phyloP scores from a whole-genome alignment of 2,888 invertebrate genomes.

The Dinocampus coccinellae region DNA sequence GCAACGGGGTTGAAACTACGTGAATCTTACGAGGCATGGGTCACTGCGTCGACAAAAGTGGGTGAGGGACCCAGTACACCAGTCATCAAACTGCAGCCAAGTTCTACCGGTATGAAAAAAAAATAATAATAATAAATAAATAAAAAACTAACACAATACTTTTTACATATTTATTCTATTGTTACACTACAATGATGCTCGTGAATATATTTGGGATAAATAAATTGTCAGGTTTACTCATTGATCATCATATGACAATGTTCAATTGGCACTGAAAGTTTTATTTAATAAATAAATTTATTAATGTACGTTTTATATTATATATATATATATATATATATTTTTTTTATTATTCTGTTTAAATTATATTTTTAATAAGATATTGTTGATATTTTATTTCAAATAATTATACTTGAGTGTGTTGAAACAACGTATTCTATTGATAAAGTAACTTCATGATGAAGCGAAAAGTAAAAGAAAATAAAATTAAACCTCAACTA shows the following conservation, averaged over 20 bases:
- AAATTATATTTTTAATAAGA: not conserved
- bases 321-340: no score
- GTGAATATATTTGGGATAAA: not conserved
- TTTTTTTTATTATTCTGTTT: not conserved
- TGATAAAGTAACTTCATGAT: constrained; percentile 4
- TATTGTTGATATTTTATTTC: not conserved
- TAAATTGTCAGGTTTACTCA: not conserved
- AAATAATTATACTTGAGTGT: not conserved
- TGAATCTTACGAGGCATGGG: constrained; percentile 75
- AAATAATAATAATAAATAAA: not conserved
- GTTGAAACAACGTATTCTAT: not conserved
- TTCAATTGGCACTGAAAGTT: not conserved
- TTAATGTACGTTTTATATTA: not conserved
- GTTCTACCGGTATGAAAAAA: constrained; percentile 61
- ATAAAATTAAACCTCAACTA: constrained; percentile 22
- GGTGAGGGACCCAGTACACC: constrained; percentile 75
- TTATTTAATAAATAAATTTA: not conserved
- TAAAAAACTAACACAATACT: no score
- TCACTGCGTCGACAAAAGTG: constrained; percentile 75
- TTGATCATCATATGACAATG: no score
- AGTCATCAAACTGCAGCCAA: constrained; percentile 71
- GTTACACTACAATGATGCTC: not conserved
- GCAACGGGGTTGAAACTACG: constrained; percentile 71
- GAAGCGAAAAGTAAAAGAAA: not conserved
- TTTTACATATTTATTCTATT: not conserved